Conservation (phyloP, 2,797 vertebrate genomes). For the Pitangus sulphuratus region DNA sequence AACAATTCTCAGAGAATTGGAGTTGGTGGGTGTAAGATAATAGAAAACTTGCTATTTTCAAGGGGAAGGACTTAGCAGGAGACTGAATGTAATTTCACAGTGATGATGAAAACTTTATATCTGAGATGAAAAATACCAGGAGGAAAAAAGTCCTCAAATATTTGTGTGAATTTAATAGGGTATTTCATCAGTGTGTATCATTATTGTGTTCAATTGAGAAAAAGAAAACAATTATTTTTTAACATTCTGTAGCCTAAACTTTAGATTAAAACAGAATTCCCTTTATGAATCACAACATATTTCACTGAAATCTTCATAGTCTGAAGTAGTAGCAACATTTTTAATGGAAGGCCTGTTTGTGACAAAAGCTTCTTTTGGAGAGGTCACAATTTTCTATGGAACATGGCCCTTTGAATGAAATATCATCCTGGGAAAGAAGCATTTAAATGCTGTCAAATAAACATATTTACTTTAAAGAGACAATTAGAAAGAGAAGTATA, state of each 20-base stretch:
- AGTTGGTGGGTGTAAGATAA: neutral
- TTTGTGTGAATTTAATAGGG: neutral
- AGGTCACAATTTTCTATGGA: neutral
- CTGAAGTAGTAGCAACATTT: neutral
- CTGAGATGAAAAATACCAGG: neutral
- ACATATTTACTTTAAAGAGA: neutral
- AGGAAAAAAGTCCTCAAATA: neutral
- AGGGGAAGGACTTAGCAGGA: neutral
- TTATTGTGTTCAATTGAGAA: neutral
- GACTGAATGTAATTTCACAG: neutral
- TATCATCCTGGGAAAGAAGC: neutral
- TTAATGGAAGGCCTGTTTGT: neutral
- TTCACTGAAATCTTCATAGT: neutral
- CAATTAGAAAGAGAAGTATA: neutral
- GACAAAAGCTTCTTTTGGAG: neutral
- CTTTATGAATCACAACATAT: neutral
- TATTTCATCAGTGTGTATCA: neutral
- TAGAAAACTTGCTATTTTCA: neutral
- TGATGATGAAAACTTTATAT: neutral
- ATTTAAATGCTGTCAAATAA: neutral
- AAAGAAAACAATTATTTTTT: neutral
- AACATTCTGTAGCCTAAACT: neutral
- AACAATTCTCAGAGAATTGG: neutral
- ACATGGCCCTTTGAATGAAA: neutral
- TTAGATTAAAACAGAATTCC: neutral